phyloP scores from a whole-genome alignment of 2,797 vertebrate genomes.

The Danionella dracula region DNA sequence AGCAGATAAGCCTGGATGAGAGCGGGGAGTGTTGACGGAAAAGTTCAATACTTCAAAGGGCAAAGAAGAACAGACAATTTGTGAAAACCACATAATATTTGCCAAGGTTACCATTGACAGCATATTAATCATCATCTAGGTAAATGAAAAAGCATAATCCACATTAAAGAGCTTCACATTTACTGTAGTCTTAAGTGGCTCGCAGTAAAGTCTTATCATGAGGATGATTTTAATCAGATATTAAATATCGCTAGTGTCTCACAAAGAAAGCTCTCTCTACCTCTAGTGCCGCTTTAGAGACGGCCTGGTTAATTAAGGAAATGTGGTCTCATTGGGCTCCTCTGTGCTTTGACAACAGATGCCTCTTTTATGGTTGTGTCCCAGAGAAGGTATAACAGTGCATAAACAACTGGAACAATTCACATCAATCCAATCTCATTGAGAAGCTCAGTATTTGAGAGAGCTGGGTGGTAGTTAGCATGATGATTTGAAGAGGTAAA shows the following conservation, averaged over 20 bases:
- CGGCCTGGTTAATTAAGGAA: constrained; percentile 42
- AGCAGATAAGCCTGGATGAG: not conserved
- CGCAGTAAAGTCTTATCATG: constrained; percentile 41
- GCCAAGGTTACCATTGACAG: constrained; percentile 52
- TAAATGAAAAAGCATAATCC: constrained; percentile 52
- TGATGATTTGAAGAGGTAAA: not conserved
- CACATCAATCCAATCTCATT: constrained; percentile 18
- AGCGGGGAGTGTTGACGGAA: constrained; percentile 32
- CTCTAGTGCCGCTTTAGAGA: constrained; percentile 24
- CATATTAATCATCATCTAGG: constrained; percentile 50
- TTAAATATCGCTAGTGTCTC: constrained; percentile 41
- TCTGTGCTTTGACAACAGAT: constrained; percentile 16
- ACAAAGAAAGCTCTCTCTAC: constrained; percentile 39
- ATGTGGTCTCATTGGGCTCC: constrained; percentile 4
- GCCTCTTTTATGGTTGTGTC: constrained; percentile 25
- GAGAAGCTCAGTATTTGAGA: not conserved
- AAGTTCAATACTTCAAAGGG: constrained; percentile 39
- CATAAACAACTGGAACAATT: constrained; percentile 9
- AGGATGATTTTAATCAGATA: constrained; percentile 42
- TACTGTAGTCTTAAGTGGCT: constrained; percentile 49
- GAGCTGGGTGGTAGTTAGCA: not conserved
- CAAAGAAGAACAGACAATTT: constrained; percentile 41
- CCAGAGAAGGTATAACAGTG: constrained; percentile 3
- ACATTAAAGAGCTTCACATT: constrained; percentile 48
- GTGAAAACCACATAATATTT: constrained; percentile 44